phyloP scores from a whole-genome alignment of 2,113 vertebrate species.

The Onychorhynchus coronatus region DNA sequence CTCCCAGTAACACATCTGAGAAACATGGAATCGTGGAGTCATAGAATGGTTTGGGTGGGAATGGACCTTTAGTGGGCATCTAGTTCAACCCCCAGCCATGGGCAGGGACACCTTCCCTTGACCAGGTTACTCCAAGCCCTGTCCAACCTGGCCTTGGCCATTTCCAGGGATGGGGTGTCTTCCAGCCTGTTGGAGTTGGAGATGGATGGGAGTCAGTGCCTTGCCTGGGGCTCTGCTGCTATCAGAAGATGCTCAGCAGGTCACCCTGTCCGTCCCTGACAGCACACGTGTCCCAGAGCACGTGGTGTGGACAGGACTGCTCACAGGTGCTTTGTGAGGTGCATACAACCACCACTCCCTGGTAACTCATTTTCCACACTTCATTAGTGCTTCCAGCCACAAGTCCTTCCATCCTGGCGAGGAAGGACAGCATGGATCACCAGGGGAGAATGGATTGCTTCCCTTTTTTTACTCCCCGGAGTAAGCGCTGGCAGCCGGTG shows the following conservation, averaged over 20 bases:
- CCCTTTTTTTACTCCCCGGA: background rate
- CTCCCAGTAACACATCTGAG: background rate
- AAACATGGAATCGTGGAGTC: background rate
- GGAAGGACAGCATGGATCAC: background rate
- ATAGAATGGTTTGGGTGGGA: background rate
- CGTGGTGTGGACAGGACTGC: accelerated
- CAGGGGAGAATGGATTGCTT: background rate
- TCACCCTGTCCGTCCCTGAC: accelerated
- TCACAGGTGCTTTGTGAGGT: background rate
- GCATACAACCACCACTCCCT: background rate
- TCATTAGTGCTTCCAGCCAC: background rate
- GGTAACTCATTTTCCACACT: background rate
- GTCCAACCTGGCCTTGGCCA: background rate
- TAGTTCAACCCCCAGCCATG: accelerated
- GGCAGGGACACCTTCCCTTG: background rate
- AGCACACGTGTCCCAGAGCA: background rate
- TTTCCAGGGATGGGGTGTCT: background rate
- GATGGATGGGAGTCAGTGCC: accelerated
- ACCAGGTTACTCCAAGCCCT: background rate
- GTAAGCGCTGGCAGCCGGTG: accelerated
- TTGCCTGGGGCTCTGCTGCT: background rate
- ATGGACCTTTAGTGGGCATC: background rate
- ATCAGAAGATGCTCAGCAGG: background rate
- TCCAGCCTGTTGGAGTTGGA: background rate
- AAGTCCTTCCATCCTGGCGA: background rate